Percentiles rank a stretch among this genome's conserved stretches.
Evolutionary conservation across 2,113 vertebrate species (phyloP).

Genomic region (Amphiprion ocellaris): DNA sequence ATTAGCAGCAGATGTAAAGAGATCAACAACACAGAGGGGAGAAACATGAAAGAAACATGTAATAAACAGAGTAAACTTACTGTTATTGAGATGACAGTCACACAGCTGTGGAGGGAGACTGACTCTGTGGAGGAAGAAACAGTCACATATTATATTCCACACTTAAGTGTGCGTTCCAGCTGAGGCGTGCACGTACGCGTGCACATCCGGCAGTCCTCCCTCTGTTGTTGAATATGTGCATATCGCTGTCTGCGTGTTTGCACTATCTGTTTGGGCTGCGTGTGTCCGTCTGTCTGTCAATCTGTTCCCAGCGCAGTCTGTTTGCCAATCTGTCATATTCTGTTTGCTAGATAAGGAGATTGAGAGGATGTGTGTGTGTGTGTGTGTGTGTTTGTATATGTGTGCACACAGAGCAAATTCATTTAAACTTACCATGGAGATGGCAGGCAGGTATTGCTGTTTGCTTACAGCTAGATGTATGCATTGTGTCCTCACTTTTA

Average conservation of each 20-base stretch:
- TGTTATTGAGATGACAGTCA: constrained; percentile 53
- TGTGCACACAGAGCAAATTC: constrained; percentile 46
- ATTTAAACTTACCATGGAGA: constrained; percentile 42
- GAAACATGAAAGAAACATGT: not conserved
- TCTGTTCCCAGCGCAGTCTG: constrained; percentile 74
- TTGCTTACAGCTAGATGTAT: constrained; percentile 20
- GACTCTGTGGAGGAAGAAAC: constrained; percentile 63
- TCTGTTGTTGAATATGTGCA: constrained; percentile 67
- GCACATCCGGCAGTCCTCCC: constrained; percentile 49
- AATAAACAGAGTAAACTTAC: constrained; percentile 56
- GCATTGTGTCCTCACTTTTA: not conserved
- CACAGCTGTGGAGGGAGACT: constrained; percentile 79
- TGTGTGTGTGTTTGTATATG: constrained; percentile 23
- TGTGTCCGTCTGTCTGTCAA: constrained; percentile 76
- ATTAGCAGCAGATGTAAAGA: constrained; percentile 14
- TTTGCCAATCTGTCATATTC: constrained; percentile 80
- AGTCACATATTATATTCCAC: constrained; percentile 43
- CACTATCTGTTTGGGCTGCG: constrained; percentile 65
- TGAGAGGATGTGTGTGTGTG: constrained; percentile 38
- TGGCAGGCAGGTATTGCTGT: constrained; percentile 35
- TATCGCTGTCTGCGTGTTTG: constrained; percentile 70
- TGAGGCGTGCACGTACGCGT: not conserved
- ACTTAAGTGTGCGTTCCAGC: constrained; percentile 10
- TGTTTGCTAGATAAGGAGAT: constrained; percentile 77
- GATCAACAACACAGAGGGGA: not conserved